phyloP scores from a whole-genome alignment of 1,140 invertebrate species.

The Phymastichus coffea region DNA sequence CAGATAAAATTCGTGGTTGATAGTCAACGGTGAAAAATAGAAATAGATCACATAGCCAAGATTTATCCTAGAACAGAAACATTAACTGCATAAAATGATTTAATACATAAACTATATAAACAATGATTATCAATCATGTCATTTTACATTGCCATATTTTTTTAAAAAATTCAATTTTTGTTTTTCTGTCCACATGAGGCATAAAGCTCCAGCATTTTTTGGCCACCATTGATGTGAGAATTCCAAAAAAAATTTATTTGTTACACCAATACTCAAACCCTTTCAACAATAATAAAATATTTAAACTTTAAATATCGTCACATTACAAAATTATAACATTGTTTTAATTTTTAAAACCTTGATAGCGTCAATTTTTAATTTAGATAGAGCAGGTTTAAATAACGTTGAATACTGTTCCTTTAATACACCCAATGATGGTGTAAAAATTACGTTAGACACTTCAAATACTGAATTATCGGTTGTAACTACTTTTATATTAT shows the following conservation, averaged over 20 bases:
- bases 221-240: conserved; percentile 68
- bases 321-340: neutral
- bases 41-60: conserved; percentile 67
- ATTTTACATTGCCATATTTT: conserved; percentile 34
- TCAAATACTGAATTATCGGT: conserved; percentile 42
- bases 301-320: neutral
- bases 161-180: conserved; percentile 48
- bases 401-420: conserved; percentile 47
- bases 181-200: conserved; percentile 58
- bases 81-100: too few relatives aligned
- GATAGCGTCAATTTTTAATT: conserved; percentile 44
- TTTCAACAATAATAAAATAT: conserved; percentile 34
- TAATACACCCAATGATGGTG: conserved; percentile 56
- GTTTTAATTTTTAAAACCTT: conserved; percentile 31
- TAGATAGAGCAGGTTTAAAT: conserved; percentile 49
- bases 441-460: conserved; percentile 53
- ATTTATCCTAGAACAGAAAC: conserved; percentile 42
- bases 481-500: conserved; percentile 41
- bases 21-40: conserved; percentile 66
- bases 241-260: conserved; percentile 72
- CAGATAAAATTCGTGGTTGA: conserved; percentile 68
- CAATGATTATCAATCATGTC: conserved; percentile 1
- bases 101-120: neutral
- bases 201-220: conserved; percentile 48
- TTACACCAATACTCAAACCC: conserved; percentile 61